Evolutionary conservation across 2,113 vertebrate species (phyloP), one percentile per base, ranked within the genome.

Genomic region (Phrynocephalus versicolor): DNA sequence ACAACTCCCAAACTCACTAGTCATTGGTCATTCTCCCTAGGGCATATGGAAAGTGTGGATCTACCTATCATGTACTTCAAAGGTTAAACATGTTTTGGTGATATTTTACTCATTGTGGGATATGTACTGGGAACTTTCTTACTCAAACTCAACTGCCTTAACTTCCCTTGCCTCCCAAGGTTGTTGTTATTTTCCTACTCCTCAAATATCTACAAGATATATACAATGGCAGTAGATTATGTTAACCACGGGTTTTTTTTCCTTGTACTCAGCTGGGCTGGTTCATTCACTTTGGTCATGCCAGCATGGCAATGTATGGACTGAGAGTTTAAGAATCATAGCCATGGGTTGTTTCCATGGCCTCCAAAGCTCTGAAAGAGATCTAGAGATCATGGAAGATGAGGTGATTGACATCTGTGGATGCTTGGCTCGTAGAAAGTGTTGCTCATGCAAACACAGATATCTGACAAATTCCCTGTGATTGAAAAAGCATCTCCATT

Each of bases 81-180:
- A 33, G 16, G 60, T 92, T 79, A 77, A 12, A 77, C 33, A 21
- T 60, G 79, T 30, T 90, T 82, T 2, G 85, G 62, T 81, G 75
- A 57, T 74, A 62, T 89, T 70, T 60, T 33, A 64, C 87, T 67
- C 65, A 23, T 70, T 73, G 86, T 73, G 70, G 77, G 74, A 41
- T 87, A 67, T 25, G 2, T 0, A 4, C 2, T 69, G 58, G 65
- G 84, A n/a, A 65, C n/a, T 14, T 39, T 41, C 3, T 15, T 41
- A 81, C 65, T 88, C 75, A 81, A n/a, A n/a, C n/a, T 71, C 1
- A 79, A 14, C 0, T 74, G 57, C 57, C 37, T 57, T 79, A 65
- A 8, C 19, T 78, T 80, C 73, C 41, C 72, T 5, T 51, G 45
- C 45, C 45, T 51, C 45, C 10, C 45, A 51, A 51, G 45, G 45